Conservation (phyloP, 2,888 invertebrate genomes). For the Caenorhabditis plicata region DNA sequence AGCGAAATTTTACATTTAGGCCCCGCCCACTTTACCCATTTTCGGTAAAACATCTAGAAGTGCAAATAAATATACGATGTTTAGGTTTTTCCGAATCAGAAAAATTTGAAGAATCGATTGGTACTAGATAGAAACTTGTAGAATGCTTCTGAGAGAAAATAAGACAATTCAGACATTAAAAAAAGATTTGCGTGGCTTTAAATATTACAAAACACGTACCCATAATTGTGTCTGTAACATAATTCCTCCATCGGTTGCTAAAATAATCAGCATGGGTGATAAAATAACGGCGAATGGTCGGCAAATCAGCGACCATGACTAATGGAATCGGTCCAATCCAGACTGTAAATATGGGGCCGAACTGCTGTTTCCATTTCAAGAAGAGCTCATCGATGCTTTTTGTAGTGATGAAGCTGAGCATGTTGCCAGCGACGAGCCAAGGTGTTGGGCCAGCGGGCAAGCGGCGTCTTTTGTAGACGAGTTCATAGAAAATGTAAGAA, state of each 20-base stretch:
- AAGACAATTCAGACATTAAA: too few relatives aligned
- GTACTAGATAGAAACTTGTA: too few relatives aligned
- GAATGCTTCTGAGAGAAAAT: too few relatives aligned
- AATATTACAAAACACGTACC: slow-evolving; percentile 47
- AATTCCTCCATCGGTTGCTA: slow-evolving; percentile 62
- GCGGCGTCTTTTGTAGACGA: slow-evolving; percentile 50
- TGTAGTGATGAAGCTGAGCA: slow-evolving; percentile 39
- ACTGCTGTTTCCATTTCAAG: slow-evolving; percentile 41
- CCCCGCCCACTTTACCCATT: too few relatives aligned
- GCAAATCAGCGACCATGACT: slow-evolving; percentile 55
- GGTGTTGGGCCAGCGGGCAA: slow-evolving; percentile 58
- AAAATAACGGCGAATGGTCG: slow-evolving; percentile 56
- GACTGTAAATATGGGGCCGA: slow-evolving; percentile 60
- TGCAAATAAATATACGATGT: too few relatives aligned
- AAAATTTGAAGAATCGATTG: too few relatives aligned
- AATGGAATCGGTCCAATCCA: slow-evolving; percentile 64
- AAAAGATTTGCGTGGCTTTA: too few relatives aligned
- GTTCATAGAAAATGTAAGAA: slow-evolving; percentile 52
- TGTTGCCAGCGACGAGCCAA: slow-evolving; percentile 54
- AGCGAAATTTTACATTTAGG: too few relatives aligned
- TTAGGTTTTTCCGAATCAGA: too few relatives aligned
- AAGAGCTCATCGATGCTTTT: slow-evolving; percentile 48
- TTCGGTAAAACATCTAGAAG: too few relatives aligned
- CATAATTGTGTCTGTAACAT: slow-evolving; percentile 61
- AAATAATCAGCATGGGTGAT: slow-evolving; percentile 59